Percentiles rank a stretch among this genome's conserved stretches.
Conservation (phyloP, 2,113 vertebrate genomes). For the Poeciliopsis turrubarensis region DNA sequence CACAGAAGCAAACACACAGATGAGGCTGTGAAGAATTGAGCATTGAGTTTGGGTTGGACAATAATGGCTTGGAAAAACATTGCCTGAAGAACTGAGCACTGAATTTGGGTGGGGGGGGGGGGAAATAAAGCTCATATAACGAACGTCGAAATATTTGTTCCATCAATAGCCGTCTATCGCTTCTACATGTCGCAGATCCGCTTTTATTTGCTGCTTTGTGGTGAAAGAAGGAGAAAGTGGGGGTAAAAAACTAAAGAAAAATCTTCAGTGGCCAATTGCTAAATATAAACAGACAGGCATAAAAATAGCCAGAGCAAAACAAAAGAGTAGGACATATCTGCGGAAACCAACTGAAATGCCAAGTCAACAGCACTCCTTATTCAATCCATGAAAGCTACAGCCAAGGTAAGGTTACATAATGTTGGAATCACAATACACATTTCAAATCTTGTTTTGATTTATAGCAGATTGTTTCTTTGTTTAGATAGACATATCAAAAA, state of each 20-base stretch:
- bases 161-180: conserved; percentile 6
- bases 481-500: not conserved
- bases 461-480: not conserved
- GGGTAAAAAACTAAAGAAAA: conserved; percentile 38
- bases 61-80: no score
- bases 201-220: conserved; percentile 32
- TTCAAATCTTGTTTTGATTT: not conserved
- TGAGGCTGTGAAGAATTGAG: conserved; percentile 1
- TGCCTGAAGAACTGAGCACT: not conserved
- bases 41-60: not conserved
- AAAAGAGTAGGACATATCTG: conserved; percentile 43
- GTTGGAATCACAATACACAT: not conserved
- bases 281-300: conserved; percentile 66
- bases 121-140: not conserved
- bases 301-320: conserved; percentile 63
- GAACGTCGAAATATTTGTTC: conserved; percentile 13
- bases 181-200: conserved; percentile 4
- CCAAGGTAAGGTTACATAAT: not conserved
- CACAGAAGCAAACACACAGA: conserved; percentile 1
- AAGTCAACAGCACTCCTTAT: conserved; percentile 1
- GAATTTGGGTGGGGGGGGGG: not conserved
- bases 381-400: not conserved
- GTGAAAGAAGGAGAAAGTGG: conserved; percentile 44
- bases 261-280: conserved; percentile 53
- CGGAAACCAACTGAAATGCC: conserved; percentile 36